phyloP scores from a whole-genome alignment of 2,797 vertebrate genomes.

The Crenichthys baileyi region DNA sequence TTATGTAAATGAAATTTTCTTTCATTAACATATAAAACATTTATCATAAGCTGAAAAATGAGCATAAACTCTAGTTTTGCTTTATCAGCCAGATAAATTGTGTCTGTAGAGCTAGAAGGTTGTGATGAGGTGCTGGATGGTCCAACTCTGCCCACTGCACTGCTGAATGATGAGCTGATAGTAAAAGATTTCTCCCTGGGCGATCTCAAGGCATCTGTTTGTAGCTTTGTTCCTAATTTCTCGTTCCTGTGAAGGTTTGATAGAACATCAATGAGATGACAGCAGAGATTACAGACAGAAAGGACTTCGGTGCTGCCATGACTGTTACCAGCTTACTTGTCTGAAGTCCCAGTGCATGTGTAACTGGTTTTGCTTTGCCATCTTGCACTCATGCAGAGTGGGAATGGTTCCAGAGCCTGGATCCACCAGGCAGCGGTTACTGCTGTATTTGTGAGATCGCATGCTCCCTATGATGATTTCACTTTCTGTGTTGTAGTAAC shows the following conservation, averaged over 20 bases:
- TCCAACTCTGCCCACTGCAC: slow-evolving; percentile 64
- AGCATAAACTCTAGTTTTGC: neutral
- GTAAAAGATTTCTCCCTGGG: neutral
- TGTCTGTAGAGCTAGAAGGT: slow-evolving; percentile 26
- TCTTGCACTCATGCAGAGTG: slow-evolving; percentile 39
- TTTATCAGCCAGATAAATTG: neutral
- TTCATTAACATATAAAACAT: too few species aligned
- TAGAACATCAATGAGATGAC: neutral
- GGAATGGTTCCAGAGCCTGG: slow-evolving; percentile 44
- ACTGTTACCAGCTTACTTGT: slow-evolving; percentile 47
- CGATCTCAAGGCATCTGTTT: slow-evolving; percentile 60
- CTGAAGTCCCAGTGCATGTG: slow-evolving; percentile 63
- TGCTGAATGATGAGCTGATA: slow-evolving; percentile 51
- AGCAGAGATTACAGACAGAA: neutral
- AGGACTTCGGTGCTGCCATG: too few species aligned
- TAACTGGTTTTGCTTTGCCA: slow-evolving; percentile 31
- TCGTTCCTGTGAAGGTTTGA: slow-evolving; percentile 44
- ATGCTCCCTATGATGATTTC: slow-evolving; percentile 58
- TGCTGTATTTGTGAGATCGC: slow-evolving; percentile 56
- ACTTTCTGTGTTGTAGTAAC: slow-evolving; percentile 46
- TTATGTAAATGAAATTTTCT: too few species aligned
- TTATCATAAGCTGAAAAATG: neutral
- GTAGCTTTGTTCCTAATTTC: slow-evolving; percentile 61
- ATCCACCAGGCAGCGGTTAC: slow-evolving; percentile 57
- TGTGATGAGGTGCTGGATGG: slow-evolving; percentile 41